A percentile compares a stretch with the other conserved stretches of the same genome.
These are phyloP conservation scores for Pammene aurita DNA, from an alignment of 2,888 invertebrate species.

Conservation along the genomic window DNA sequence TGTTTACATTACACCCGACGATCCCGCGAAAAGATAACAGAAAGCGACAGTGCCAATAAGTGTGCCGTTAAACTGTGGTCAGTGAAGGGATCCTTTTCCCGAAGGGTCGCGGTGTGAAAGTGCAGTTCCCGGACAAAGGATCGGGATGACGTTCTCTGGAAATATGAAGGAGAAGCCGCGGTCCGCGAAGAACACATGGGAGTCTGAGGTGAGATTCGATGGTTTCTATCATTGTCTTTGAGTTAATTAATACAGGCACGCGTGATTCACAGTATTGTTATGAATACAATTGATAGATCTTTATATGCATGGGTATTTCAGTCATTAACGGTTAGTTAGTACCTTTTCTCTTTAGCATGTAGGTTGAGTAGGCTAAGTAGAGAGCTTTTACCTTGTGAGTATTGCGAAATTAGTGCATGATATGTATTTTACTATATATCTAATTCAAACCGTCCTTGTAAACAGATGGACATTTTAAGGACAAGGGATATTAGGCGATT, in stretches of 20 bases:
- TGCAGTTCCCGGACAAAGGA: conserved; percentile 66
- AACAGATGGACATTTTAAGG: too few relatives aligned
- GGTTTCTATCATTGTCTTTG: conserved; percentile 54
- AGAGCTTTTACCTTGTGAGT: conserved; percentile 1
- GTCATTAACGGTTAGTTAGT: conserved; percentile 60
- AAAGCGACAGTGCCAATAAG: conserved; percentile 73
- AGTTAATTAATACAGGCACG: conserved; percentile 45
- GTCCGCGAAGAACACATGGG: conserved; percentile 75
- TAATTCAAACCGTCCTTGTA: too few relatives aligned
- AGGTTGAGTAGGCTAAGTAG: neutral
- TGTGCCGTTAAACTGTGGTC: conserved; percentile 55
- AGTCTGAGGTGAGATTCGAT: conserved; percentile 72
- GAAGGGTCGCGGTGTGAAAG: conserved; percentile 60
- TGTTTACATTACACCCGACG: conserved; percentile 62
- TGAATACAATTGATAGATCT: conserved; percentile 59
- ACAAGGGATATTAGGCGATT: too few relatives aligned
- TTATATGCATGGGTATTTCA: conserved; percentile 51
- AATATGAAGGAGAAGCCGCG: conserved; percentile 79
- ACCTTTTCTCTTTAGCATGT: conserved; percentile 37
- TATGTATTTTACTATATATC: too few relatives aligned
- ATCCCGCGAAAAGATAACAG: conserved; percentile 65
- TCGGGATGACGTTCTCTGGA: conserved; percentile 75
- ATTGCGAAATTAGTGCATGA: neutral
- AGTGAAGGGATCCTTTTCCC: conserved; percentile 48
- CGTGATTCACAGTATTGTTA: conserved; percentile 61